A percentile compares a stretch with the other conserved stretches of the same genome.
phyloP scores from a whole-genome alignment of 2,797 vertebrate genomes.

The Poeciliopsis paucimaculata region DNA sequence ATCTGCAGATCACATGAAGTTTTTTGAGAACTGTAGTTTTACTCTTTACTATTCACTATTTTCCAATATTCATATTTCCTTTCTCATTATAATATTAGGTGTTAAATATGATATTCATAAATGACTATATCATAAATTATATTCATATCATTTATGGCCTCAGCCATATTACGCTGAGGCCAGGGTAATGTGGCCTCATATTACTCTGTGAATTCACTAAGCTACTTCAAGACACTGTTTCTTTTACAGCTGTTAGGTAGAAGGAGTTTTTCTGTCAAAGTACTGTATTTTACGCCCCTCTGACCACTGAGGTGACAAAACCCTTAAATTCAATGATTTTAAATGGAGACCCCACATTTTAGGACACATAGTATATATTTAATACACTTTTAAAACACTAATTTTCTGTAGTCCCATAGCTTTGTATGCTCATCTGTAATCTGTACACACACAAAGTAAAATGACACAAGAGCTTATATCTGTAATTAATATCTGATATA shows the following conservation, averaged over 20 bases:
- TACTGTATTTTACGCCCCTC: background rate
- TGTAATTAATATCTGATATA: background rate
- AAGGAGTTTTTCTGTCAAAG: background rate
- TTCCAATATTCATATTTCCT: background rate
- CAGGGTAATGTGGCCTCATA: background rate
- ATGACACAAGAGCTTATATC: background rate
- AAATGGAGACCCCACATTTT: background rate
- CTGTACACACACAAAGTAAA: background rate
- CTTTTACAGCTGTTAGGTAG: background rate
- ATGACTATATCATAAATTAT: too few relatives aligned
- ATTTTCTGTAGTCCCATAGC: background rate
- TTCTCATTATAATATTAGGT: background rate
- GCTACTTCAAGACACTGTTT: background rate
- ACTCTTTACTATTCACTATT: background rate
- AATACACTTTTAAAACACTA: background rate
- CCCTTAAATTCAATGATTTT: background rate
- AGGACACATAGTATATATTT: background rate
- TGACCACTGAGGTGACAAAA: background rate
- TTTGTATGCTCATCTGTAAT: background rate
- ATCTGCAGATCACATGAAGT: background rate
- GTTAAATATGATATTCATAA: background rate
- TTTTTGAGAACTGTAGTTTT: background rate
- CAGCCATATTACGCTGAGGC: too few relatives aligned
- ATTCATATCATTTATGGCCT: too few relatives aligned
- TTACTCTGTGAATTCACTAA: background rate